Base-by-base conservation (phyloP, 2,113 vertebrate species). In the Hirundichthys speculiger region DNA sequence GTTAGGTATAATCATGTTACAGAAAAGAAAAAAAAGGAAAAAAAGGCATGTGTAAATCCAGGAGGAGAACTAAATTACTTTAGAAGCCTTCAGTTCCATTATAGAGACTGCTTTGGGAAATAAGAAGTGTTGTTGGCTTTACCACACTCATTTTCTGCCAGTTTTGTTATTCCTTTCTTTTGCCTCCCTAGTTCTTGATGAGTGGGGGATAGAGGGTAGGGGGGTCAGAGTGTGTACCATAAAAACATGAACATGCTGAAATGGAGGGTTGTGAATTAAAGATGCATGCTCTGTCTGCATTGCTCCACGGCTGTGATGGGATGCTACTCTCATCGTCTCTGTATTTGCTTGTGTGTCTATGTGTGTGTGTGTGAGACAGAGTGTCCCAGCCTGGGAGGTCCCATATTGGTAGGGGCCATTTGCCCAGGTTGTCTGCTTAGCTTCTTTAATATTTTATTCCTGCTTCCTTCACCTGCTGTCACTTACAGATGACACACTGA, bases 241-340 rank as follows among this genome's bases (percentile, higher is more conserved):
- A 76, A 50, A 64, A 82, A 86, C 77, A 82, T 10, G 73, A 85
- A 80, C 73, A 88, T 82, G 81, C 75, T 84, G 80, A 91, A 87
- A 89, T 88, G 86, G 86, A 88, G 67, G 80, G 77, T 73, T 75
- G 68, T 91, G 74, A 91, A 91, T 91, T 91, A 91, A 91, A 91
- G 86, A 91, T 91, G 83, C 56, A 30, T 56, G 70, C 77, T 77
- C 74, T 84, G 77, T 79, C 82, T 84, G 69, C 79, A 75, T 63
- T 74, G 69, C 78, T 62, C 49, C 73, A 60, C 69, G 57, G 40
- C 76, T 47, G 75, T 73, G 67, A 65, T 70, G 27, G 77, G 82
- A 73, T 75, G 77, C 83, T 59, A 12, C 66, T 30, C 54, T 72
- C 30, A 20, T 60, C 82, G 75, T 79, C 58, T 76, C 47, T 43